These are phyloP conservation scores for Cyprinus carpio DNA, from an alignment of 2,113 vertebrate species.

Conservation along the genomic window DNA sequence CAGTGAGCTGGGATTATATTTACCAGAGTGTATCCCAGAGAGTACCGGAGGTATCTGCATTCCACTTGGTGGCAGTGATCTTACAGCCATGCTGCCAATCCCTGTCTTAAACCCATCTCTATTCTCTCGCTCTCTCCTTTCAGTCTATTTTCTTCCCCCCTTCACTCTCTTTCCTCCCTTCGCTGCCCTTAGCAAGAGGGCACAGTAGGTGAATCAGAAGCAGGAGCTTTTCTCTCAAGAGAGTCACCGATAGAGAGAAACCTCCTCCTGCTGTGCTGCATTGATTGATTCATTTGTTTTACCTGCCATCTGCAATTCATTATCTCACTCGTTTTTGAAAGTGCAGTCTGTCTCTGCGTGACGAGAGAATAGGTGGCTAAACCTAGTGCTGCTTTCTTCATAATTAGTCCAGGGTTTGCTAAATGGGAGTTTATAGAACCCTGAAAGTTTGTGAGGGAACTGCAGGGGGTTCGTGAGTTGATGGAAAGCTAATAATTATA, in stretches of 20 bases:
- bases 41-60: slow-evolving; percentile 61
- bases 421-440: background rate
- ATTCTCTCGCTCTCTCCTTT: slow-evolving; percentile 9
- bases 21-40: slow-evolving; percentile 45
- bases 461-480: background rate
- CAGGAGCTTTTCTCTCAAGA: slow-evolving; percentile 67
- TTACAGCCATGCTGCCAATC: slow-evolving; percentile 59
- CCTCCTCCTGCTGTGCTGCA: slow-evolving; percentile 73
- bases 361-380: background rate
- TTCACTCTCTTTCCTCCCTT: slow-evolving; percentile 2
- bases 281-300: slow-evolving; percentile 80
- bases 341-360: slow-evolving; percentile 34
- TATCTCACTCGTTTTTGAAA: slow-evolving; percentile 65
- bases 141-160: slow-evolving; percentile 37
- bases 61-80: slow-evolving; percentile 79
- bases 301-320: slow-evolving; percentile 79
- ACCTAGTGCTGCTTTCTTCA: background rate
- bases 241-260: slow-evolving; percentile 70
- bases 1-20: slow-evolving; percentile 68
- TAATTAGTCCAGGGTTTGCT: background rate
- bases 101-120: background rate
- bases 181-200: slow-evolving; percentile 55
- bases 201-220: slow-evolving; percentile 66
- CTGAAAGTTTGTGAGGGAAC: background rate
- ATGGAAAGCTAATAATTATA: background rate